Base-by-base conservation (phyloP, 1,140 invertebrate genomes). In the Zelostemma sp. region DNA sequence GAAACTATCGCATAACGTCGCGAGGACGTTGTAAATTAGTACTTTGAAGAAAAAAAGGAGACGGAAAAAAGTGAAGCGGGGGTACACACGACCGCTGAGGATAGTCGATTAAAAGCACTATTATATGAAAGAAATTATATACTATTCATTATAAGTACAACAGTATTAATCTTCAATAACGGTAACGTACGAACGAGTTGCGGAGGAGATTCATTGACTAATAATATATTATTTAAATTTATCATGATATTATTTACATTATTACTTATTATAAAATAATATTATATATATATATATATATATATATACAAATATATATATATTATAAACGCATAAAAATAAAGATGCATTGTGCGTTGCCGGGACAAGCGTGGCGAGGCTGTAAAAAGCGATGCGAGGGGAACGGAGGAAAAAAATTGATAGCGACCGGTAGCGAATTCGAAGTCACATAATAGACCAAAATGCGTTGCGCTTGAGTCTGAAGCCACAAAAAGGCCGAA, bases 91-190 rank as follows among this genome's bases (percentile, higher is more conserved):
- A 64, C 47, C 53, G 46, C 56, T 45, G 50, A 56, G 25, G 50
- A 64, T 48, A 60, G 45, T 64, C 54, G 55, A 68, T 68, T 62
- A 57, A 68, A 69, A 9, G n/a, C 38, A 69, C 25, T 66, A 63
- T 53, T 58, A 62, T 73, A 71, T 33, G 65, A 74, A 70, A 62
- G 72, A 66, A 70, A 64, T 73, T 69, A 78, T 72, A 73, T 65
- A 75, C 63, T 73, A 80, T 74, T 79, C 79, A 80, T 78, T 77
- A 70, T 77, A 75, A 77, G 73, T 72, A 70, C 65, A 75, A 75
- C 79, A 80, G 76, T 82, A 82, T 82, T 83, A 80, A 77, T 73
- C 74, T 64, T 75, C 72, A 73, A 68, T 73, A 73, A 74, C 61
- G 43, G 70, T 65, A 62, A 67, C 46, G n/a, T n/a, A 53, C 51